phyloP scores from a whole-genome alignment of 1,140 invertebrate genomes.

The Armadillidium nasatum region DNA sequence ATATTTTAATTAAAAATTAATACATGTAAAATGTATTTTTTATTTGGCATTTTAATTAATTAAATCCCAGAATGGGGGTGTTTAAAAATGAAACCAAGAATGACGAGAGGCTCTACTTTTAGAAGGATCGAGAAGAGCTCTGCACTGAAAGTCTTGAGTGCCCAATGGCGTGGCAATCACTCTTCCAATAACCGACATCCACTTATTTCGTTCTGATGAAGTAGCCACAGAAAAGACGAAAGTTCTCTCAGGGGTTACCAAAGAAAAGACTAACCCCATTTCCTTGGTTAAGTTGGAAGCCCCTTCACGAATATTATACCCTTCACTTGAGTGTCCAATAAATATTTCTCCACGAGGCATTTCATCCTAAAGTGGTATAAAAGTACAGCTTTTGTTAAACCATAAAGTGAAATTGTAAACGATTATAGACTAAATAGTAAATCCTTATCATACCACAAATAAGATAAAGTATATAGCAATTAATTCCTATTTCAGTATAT shows the following conservation, averaged over 20 bases:
- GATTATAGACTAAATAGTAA: too few species aligned
- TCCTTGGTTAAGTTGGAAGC: constrained; percentile 61
- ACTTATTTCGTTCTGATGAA: constrained; percentile 69
- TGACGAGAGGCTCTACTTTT: constrained; percentile 29
- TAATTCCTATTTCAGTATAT: too few species aligned
- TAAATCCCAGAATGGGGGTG: too few species aligned
- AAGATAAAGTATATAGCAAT: too few species aligned
- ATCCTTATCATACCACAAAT: too few species aligned
- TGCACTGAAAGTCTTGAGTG: constrained; percentile 71
- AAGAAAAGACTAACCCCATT: constrained; percentile 72
- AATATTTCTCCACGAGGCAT: constrained; percentile 88
- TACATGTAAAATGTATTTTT: too few species aligned
- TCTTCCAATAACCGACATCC: constrained; percentile 70
- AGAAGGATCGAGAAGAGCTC: constrained; percentile 10
- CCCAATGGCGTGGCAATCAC: constrained; percentile 71
- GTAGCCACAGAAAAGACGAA: constrained; percentile 76
- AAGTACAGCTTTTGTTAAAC: too few species aligned
- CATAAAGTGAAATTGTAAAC: too few species aligned
- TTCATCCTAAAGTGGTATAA: constrained; percentile 58
- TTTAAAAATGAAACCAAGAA: constrained; percentile 25
- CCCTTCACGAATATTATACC: constrained; percentile 62
- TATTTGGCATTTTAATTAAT: too few species aligned
- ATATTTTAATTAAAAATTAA: too few species aligned
- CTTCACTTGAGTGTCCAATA: constrained; percentile 69
- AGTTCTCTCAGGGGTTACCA: constrained; percentile 75